Percentiles rank a stretch among this genome's conserved stretches.
phyloP scores from a whole-genome alignment of 2,888 invertebrate species.

The Watsonalla binaria region DNA sequence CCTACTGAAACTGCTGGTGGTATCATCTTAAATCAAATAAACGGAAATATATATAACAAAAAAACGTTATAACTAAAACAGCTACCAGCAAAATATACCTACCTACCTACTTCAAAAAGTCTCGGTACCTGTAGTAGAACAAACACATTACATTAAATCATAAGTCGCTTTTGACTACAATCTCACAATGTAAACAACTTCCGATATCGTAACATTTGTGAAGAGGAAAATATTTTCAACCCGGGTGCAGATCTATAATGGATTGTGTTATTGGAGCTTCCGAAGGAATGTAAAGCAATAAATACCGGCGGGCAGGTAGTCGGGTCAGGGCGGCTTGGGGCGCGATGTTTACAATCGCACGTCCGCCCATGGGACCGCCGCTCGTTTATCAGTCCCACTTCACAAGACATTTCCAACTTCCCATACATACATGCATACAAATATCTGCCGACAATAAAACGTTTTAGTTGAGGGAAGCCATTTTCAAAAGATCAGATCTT shows the following conservation, averaged over 20 bases:
- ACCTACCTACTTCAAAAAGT: too few relatives aligned
- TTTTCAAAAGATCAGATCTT: neutral
- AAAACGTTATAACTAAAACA: too few relatives aligned
- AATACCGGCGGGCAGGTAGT: constrained; percentile 30
- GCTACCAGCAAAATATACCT: too few relatives aligned
- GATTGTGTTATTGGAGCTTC: constrained; percentile 40
- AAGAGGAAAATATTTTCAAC: constrained; percentile 40
- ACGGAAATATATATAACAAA: too few relatives aligned
- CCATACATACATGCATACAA: neutral
- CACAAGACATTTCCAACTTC: constrained; percentile 11
- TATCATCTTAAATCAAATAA: too few relatives aligned
- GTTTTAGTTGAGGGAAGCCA: neutral
- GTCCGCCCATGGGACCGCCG: constrained; percentile 20
- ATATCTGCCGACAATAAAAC: neutral
- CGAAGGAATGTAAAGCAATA: constrained; percentile 39
- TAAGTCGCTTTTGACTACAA: too few relatives aligned
- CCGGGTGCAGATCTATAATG: constrained; percentile 35
- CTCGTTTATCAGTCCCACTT: constrained; percentile 18
- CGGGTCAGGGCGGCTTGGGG: constrained; percentile 24
- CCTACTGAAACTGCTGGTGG: too few relatives aligned
- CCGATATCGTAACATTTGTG: constrained; percentile 12
- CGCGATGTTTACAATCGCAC: constrained; percentile 35
- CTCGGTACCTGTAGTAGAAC: too few relatives aligned
- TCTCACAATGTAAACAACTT: neutral
- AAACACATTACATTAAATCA: too few relatives aligned